Evolutionary conservation across 2,797 vertebrate genomes (phyloP).

Genomic region (Echiichthys vipera): DNA sequence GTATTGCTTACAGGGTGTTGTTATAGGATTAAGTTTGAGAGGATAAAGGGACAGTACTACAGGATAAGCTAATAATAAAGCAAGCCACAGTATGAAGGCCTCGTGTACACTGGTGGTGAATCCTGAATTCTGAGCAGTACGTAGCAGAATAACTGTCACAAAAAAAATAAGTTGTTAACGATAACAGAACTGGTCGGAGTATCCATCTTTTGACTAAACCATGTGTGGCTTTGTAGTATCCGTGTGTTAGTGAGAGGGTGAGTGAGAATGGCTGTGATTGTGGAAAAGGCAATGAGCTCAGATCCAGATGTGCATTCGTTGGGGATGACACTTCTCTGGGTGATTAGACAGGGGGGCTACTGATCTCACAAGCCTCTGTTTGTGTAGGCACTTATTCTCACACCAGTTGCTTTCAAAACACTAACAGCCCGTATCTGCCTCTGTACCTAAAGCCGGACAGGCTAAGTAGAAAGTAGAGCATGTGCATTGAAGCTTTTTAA

Average conservation of each 20-base stretch:
- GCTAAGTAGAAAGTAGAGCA: background rate
- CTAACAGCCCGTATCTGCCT: conserved; percentile 1
- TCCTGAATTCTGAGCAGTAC: conserved; percentile 22
- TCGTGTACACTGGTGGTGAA: conserved; percentile 6
- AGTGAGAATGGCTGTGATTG: conserved; percentile 82
- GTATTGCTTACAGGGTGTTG: conserved; percentile 36
- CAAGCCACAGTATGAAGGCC: conserved; percentile 19
- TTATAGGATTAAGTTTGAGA: conserved; percentile 77
- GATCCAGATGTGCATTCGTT: conserved; percentile 87
- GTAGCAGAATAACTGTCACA: background rate
- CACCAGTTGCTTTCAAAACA: conserved; percentile 46
- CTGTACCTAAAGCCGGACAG: background rate
- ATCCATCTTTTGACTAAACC: conserved; percentile 17
- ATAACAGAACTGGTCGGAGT: conserved; percentile 1
- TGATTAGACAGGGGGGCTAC: conserved; percentile 37
- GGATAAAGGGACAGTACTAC: conserved; percentile 65
- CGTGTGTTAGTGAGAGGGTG: conserved; percentile 26
- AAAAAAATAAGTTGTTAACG: background rate
- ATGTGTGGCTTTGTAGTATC: conserved; percentile 39
- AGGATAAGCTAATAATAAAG: conserved; percentile 78
- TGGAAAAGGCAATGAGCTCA: conserved; percentile 87
- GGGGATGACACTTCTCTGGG: conserved; percentile 83
- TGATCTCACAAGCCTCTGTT: conserved; percentile 72
- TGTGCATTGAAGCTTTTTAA: background rate
- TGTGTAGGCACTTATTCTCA: conserved; percentile 49